phyloP scores from a whole-genome alignment of 2,888 invertebrate species.

The Chelonus formosanus region DNA sequence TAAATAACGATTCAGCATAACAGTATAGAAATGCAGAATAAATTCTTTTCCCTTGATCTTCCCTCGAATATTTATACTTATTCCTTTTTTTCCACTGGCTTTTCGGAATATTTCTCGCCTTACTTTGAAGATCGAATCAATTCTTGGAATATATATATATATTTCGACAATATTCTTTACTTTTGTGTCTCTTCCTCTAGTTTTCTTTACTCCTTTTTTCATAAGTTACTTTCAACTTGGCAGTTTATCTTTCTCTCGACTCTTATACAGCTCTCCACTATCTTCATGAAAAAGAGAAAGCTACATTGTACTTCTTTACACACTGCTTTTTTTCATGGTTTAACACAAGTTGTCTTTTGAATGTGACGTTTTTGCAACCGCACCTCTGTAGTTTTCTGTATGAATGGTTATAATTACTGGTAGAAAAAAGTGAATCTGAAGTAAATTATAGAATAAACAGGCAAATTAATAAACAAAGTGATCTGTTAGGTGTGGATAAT shows the following conservation, averaged over 20 bases:
- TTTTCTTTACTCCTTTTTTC: conserved; percentile 29
- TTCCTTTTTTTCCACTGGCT: conserved; percentile 10
- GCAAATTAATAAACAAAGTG: too few relatives aligned
- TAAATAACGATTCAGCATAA: conserved; percentile 30
- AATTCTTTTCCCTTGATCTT: conserved; percentile 21
- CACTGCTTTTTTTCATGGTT: too few relatives aligned
- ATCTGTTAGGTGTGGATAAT: too few relatives aligned
- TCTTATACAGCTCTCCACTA: conserved; percentile 36
- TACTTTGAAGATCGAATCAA: conserved; percentile 14
- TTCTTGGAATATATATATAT: conserved; percentile 29
- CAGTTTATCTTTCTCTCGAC: conserved; percentile 55
- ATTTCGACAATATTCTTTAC: conserved; percentile 25
- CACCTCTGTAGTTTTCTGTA: neutral
- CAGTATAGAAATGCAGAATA: conserved; percentile 16
- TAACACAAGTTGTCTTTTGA: too few relatives aligned
- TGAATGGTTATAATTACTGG: neutral
- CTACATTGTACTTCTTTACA: too few relatives aligned
- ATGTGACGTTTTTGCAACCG: neutral
- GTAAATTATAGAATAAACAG: too few relatives aligned
- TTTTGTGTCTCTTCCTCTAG: conserved; percentile 30
- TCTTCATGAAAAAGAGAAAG: neutral
- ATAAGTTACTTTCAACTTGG: conserved; percentile 55
- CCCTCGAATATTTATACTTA: conserved; percentile 26
- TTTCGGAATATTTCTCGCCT: conserved; percentile 32
- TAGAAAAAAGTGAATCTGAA: neutral